These are phyloP conservation scores for Leptinotarsa undecemlineata DNA, from an alignment of 1,140 invertebrate genomes.

Conservation along the genomic window DNA sequence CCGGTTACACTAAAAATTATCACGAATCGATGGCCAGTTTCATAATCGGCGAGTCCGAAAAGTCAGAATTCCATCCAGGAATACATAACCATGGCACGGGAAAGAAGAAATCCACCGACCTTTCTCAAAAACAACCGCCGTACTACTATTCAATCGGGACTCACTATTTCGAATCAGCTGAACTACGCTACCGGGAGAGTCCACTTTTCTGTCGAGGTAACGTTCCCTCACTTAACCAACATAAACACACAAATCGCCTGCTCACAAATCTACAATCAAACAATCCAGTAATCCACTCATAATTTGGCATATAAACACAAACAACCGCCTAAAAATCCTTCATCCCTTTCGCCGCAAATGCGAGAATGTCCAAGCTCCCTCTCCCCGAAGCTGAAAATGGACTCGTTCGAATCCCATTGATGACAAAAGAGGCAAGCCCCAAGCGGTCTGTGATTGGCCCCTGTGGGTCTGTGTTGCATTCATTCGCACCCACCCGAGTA, in stretches of 20 bases:
- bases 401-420: constrained; percentile 55
- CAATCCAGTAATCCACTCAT: background rate
- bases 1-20: constrained; percentile 9
- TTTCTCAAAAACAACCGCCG: constrained; percentile 27
- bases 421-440: constrained; percentile 56
- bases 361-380: constrained; percentile 7
- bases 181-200: constrained; percentile 42
- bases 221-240: constrained; percentile 10
- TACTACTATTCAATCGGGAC: constrained; percentile 37
- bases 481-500: constrained; percentile 46
- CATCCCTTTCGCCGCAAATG: constrained; percentile 12
- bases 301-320: constrained; percentile 9
- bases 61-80: constrained; percentile 20
- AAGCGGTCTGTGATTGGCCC: constrained; percentile 51
- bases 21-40: constrained; percentile 20
- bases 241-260: background rate
- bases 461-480: constrained; percentile 46
- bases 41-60: constrained; percentile 7
- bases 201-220: constrained; percentile 51
- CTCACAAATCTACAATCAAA: background rate
- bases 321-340: background rate
- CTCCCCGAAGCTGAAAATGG: constrained; percentile 36
- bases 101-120: constrained; percentile 28
- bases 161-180: constrained; percentile 44
- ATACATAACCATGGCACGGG: no score